Evolutionary conservation across 2,113 vertebrate species (phyloP).

Genomic region (Scytalopus superciliaris): DNA sequence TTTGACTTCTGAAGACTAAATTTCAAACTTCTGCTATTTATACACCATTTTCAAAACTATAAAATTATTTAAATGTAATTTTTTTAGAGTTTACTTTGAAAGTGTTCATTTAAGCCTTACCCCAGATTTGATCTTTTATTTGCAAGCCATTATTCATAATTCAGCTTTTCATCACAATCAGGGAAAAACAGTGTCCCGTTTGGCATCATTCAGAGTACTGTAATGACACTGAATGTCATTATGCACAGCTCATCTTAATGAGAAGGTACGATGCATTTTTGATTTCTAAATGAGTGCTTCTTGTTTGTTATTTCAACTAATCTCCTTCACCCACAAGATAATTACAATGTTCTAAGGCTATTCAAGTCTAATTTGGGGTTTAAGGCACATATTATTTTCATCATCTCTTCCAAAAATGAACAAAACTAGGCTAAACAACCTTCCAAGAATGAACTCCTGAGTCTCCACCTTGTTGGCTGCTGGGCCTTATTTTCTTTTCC

Average conservation of each 20-base stretch:
- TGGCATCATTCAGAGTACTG: neutral
- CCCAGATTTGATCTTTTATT: neutral
- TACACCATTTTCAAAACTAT: neutral
- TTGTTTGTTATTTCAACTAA: neutral
- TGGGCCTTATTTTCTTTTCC: neutral
- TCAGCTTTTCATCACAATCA: neutral
- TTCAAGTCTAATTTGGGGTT: neutral
- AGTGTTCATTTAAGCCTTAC: neutral
- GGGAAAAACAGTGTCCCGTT: neutral
- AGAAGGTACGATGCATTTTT: neutral
- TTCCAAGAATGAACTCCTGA: neutral
- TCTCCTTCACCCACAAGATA: neutral
- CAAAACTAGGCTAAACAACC: neutral
- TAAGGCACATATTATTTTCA: neutral
- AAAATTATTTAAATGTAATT: neutral
- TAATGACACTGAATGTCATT: neutral
- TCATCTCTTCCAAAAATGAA: neutral
- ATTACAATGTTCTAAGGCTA: neutral
- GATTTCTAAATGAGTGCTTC: neutral
- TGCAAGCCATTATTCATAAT: neutral
- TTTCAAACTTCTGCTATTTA: neutral
- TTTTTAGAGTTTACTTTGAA: neutral
- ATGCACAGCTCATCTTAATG: neutral
- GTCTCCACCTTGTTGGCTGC: neutral
- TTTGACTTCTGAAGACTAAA: neutral